Base-by-base conservation (phyloP, 2,113 vertebrate genomes). In the Peromyscus leucopus region DNA sequence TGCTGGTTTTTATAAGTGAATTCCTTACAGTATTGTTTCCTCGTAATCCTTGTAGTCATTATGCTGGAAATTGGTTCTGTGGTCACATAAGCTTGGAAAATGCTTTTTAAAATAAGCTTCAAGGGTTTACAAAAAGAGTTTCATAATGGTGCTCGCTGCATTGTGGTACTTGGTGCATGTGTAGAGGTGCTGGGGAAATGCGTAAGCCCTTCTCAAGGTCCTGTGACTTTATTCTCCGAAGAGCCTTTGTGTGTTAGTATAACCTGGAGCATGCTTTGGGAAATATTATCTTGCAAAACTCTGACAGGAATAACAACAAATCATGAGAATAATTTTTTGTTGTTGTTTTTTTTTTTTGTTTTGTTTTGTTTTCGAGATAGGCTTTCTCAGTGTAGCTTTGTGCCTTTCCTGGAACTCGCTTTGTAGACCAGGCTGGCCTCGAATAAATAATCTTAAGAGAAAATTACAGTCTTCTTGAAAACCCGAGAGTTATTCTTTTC, bases 51-150 rank as follows among this genome's bases (percentile, higher is more conserved):
- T 26, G 22, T 4, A 93, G 72, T 24, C 10, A 51, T 78, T 57
- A 80, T 57, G 57, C 69, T 91, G 80, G 92, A 86, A 93, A 91
- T 24, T 74, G 59, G 7, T 42, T 95, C 59, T 85, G 16, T 76
- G 55, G 79, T 84, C 31, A 86, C 0, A 2, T 84, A 92, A n/a
- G 7, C 91, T 94, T 82, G 46, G 59, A 93, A 91, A 96, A 83
- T 2, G 19, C 26, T 89, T 96, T 93, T 28, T 4, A 33, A 97
- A 93, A 90, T 92, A 96, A 95, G 91, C 65, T 89, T 84, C 55
- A 87, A 65, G 74, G 17, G 5, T 10, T 97, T 90, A 33, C 13
- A 55, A 69, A 75, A 63, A 88, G 39, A 82, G 26, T 84, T 94
- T 39, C 57, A 51, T 78, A 36, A 28, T 71, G 24, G 46, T n/a